Percentiles rank a stretch among this genome's conserved stretches.
phyloP scores from a whole-genome alignment of 2,797 vertebrate species.

The Acipenser ruthenus region DNA sequence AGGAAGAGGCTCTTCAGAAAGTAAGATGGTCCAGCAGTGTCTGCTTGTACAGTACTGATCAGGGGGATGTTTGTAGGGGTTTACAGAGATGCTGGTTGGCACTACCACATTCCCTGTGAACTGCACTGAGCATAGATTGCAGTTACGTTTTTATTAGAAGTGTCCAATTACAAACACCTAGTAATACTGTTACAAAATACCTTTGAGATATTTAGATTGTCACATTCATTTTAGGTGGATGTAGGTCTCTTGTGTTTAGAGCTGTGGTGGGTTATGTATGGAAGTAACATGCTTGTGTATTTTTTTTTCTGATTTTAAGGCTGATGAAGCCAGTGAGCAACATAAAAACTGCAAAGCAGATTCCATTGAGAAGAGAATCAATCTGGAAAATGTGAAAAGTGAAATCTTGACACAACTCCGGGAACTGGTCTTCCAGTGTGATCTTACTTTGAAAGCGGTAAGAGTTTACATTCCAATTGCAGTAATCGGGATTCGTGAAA shows the following conservation, averaged over 20 bases:
- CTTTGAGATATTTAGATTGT: too few relatives aligned
- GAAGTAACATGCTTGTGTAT: slow-evolving; percentile 2
- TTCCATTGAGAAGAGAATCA: slow-evolving; percentile 69
- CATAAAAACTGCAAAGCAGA: slow-evolving; percentile 80
- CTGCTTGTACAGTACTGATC: slow-evolving; percentile 7
- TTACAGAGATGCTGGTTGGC: too few relatives aligned
- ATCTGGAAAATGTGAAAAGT: slow-evolving; percentile 80
- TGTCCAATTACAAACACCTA: too few relatives aligned
- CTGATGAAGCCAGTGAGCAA: slow-evolving; percentile 82
- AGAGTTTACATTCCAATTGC: slow-evolving; percentile 30
- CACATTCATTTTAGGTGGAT: background rate
- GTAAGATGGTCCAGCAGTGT: slow-evolving; percentile 39
- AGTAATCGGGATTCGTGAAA: too few relatives aligned
- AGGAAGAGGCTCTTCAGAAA: slow-evolving; percentile 92
- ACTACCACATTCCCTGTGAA: too few relatives aligned
- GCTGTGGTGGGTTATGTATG: slow-evolving; percentile 2
- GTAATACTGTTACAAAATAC: too few relatives aligned
- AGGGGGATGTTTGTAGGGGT: too few relatives aligned
- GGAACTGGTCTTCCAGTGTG: slow-evolving; percentile 90
- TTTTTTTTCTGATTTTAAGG: slow-evolving; percentile 48
- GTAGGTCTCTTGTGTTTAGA: slow-evolving; percentile 1
- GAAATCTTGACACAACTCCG: slow-evolving; percentile 82
- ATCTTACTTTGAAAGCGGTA: slow-evolving; percentile 94
- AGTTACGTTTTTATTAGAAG: too few relatives aligned
- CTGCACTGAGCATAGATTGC: too few relatives aligned